These are phyloP conservation scores for Drosophila sordidapex DNA, from an alignment of 2,888 invertebrate genomes.

Conservation along the genomic window DNA sequence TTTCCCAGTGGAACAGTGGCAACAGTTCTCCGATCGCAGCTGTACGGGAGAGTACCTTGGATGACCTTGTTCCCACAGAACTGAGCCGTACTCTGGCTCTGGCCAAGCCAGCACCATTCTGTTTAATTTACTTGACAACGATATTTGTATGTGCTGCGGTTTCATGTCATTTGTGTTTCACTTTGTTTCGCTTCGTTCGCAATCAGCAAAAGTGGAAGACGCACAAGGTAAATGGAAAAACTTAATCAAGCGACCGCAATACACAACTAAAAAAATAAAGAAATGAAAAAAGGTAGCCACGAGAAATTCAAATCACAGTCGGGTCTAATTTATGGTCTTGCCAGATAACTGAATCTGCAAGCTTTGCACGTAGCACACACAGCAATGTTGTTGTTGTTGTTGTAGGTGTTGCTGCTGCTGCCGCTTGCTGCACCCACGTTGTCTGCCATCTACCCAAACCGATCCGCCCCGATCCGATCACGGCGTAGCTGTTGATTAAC, in stretches of 20 bases:
- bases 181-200: constrained; percentile 34
- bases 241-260: constrained; percentile 59
- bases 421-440: constrained; percentile 56
- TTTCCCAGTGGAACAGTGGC: constrained; percentile 34
- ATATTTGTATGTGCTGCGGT: constrained; percentile 41
- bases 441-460: constrained; percentile 20
- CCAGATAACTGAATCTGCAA: constrained; percentile 50
- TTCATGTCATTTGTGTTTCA: constrained; percentile 30
- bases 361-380: constrained; percentile 49
- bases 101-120: constrained; percentile 39
- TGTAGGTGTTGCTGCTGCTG: neutral
- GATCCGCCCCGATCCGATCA: constrained; percentile 9
- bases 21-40: constrained; percentile 27
- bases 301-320: constrained; percentile 61
- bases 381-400: neutral
- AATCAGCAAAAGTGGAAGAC: constrained; percentile 33
- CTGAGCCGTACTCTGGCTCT: constrained; percentile 39
- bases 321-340: constrained; percentile 53
- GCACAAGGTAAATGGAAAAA: constrained; percentile 35
- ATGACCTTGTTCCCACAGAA: constrained; percentile 69
- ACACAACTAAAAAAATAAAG: constrained; percentile 35
- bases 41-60: constrained; percentile 8
- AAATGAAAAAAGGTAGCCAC: constrained; percentile 48
- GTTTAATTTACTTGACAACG: constrained; percentile 47
- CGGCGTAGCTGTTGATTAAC: constrained; percentile 51